Evolutionary conservation across 1,140 invertebrate genomes (phyloP).

Genomic region (Drosophila pectinifera): DNA sequence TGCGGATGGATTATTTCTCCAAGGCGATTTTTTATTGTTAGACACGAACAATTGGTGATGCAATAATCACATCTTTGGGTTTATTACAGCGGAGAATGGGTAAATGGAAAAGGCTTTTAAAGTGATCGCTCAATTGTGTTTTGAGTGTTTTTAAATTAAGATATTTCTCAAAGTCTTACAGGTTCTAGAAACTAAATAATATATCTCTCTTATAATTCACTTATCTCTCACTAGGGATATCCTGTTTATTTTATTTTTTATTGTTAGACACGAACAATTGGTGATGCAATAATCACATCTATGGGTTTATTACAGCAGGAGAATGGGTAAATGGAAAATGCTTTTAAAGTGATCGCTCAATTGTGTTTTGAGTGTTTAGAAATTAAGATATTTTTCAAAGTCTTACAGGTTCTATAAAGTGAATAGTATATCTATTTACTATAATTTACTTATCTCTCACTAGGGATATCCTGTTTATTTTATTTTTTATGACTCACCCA

Average conservation of each 20-base stretch:
- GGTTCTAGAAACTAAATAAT: too few species aligned
- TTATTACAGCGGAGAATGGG: background rate
- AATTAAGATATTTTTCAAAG: background rate
- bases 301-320: background rate
- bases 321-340: background rate
- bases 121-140: background rate
- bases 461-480: too few species aligned
- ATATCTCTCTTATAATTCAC: background rate
- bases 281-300: constrained; percentile 19
- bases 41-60: constrained; percentile 5
- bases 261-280: constrained; percentile 2
- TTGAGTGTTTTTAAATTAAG: background rate
- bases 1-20: constrained; percentile 33
- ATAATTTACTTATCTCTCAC: background rate
- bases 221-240: too few species aligned
- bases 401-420: too few species aligned
- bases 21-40: constrained; percentile 6
- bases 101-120: background rate
- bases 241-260: background rate
- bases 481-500: constrained; percentile 61
- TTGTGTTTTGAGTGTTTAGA: background rate
- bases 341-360: background rate
- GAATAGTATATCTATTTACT: background rate
- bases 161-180: too few species aligned
- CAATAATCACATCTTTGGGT: constrained; percentile 9